phyloP scores from a whole-genome alignment of 2,113 vertebrate species.

The Crotalus horridus region DNA sequence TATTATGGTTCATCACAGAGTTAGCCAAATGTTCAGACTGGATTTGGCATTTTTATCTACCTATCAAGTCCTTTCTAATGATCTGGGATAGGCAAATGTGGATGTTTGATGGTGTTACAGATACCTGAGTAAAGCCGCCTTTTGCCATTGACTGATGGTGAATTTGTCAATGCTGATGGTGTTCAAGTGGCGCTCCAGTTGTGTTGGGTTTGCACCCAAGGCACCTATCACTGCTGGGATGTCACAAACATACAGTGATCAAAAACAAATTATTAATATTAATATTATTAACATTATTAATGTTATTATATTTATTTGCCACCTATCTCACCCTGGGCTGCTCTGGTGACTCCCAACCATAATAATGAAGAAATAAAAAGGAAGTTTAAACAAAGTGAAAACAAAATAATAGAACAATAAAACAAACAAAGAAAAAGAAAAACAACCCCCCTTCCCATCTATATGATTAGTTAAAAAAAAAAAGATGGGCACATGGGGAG shows the following conservation, averaged over 20 bases:
- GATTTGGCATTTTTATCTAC: too few relatives aligned
- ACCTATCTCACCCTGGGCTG: neutral
- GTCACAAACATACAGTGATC: neutral
- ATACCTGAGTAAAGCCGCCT: neutral
- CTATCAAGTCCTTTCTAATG: too few relatives aligned
- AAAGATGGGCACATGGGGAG: neutral
- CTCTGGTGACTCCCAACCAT: neutral
- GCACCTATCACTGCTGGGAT: neutral
- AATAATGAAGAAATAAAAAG: neutral
- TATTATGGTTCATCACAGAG: too few relatives aligned
- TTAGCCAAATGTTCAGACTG: too few relatives aligned
- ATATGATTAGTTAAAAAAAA: neutral
- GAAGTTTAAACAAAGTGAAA: neutral
- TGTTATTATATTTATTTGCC: neutral
- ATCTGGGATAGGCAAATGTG: too few relatives aligned
- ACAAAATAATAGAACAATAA: neutral
- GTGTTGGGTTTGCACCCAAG: neutral
- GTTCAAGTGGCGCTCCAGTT: neutral
- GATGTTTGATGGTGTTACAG: neutral
- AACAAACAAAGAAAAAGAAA: neutral
- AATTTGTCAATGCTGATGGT: neutral
- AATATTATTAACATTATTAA: neutral
- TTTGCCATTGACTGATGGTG: neutral
- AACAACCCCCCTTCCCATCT: too few relatives aligned
- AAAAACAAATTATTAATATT: neutral